A percentile compares a stretch with the other conserved stretches of the same genome.
Conservation (phyloP, 2,888 invertebrate species). For the Lydus trimaculatus region DNA sequence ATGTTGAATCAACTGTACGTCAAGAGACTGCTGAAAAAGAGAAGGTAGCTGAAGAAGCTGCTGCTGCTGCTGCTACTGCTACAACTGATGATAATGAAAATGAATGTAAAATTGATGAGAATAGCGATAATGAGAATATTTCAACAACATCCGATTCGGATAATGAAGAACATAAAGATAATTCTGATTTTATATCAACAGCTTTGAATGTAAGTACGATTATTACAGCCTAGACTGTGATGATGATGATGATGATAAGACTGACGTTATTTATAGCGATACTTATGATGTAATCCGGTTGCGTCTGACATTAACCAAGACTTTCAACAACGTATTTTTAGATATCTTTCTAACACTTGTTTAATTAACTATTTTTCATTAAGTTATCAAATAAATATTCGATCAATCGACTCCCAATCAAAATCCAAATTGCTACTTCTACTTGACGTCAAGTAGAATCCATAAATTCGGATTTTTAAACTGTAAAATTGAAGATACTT, state of each 20-base stretch:
- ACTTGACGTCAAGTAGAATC: no score
- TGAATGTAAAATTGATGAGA: constrained; percentile 31
- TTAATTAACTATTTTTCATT: not conserved
- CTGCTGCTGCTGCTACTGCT: constrained; percentile 42
- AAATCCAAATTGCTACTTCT: no score
- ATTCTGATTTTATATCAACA: constrained; percentile 69
- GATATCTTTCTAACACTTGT: constrained; percentile 8
- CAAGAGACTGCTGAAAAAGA: constrained; percentile 60
- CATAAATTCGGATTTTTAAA: no score
- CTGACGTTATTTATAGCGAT: constrained; percentile 8
- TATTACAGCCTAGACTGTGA: constrained; percentile 78
- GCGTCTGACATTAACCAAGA: constrained; percentile 8
- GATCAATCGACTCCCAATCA: constrained; percentile 20
- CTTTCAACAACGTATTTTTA: constrained; percentile 17
- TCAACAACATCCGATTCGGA: constrained; percentile 67
- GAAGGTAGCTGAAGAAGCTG: constrained; percentile 53
- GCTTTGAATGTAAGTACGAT: constrained; percentile 78
- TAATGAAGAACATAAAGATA: constrained; percentile 68
- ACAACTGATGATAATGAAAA: not conserved
- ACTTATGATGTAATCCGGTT: constrained; percentile 21
- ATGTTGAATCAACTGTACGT: constrained; percentile 66
- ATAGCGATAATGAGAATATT: constrained; percentile 50
- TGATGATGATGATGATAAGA: constrained; percentile 56
- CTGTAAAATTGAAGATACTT: not conserved
- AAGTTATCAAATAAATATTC: constrained; percentile 25